Base-by-base conservation (phyloP, 35 echinoderm and acorn worm species). In the Patiria miniata region DNA sequence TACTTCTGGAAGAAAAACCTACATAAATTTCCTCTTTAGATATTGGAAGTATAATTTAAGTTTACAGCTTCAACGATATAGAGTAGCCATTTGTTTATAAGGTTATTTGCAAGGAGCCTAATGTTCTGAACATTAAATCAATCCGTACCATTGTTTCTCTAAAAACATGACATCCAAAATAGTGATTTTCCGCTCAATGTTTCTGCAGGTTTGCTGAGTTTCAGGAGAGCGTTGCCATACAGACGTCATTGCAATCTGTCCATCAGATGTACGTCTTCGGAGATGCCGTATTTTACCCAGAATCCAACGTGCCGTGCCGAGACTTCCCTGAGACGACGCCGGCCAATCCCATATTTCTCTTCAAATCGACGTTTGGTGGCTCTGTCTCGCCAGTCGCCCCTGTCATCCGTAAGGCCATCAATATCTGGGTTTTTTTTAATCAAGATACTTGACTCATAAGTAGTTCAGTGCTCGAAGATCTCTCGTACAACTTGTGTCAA, bases 291-390 rank as follows among this genome's bases (percentile, higher is more conserved):
- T 91, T 94, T 77, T 76, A 83, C 19, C 86, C 89, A 18, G 89
- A 92, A 23, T 57, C 68, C 18, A 29, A 69, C 0, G 17, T 42
- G 21, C 53, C 47, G 8, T 69, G 77, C 40, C 10, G 47, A 30
- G 28, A 33, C 2, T 95, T 89, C 78, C 86, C 89, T 22, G 47
- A 88, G 18, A 99, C 96, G 30, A 51, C 78, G 0, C 55, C 28
- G 5, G 55, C 80, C 22, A 95, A 92, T 77, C 96, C 96, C 69
- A 87, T 99, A 18, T 54, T 92, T 36, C 89, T 98, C 1, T 89
- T 84, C 61, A 51, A 79, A 23, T 85, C 38, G 5, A 73, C 88
- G 36, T 82, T 82, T 10, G 42, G 84, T 10, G 73, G 91, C 18
- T 61, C 77, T 60, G 81, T 56, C 19, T 53, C 33, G 44, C 80